Percentiles rank a stretch among this genome's conserved stretches.
These are phyloP conservation scores for Python bivittatus DNA, from an alignment of 2,113 vertebrate genomes.

Conservation along the genomic window DNA sequence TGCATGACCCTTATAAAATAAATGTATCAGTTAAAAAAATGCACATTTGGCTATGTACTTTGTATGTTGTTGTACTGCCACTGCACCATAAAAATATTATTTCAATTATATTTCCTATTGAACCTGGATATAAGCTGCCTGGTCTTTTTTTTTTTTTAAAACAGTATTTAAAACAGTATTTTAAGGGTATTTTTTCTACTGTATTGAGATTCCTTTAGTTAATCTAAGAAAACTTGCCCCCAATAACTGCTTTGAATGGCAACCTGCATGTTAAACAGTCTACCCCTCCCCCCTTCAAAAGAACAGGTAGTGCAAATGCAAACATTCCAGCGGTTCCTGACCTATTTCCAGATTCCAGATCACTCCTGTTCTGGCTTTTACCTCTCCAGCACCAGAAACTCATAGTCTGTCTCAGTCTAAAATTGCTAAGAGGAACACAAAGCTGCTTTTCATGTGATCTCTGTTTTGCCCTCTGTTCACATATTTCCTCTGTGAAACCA, in stretches of 20 bases:
- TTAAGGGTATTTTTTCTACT: constrained; percentile 21
- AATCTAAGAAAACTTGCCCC: constrained; percentile 46
- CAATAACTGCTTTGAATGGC: constrained; percentile 38
- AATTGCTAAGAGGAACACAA: constrained; percentile 39
- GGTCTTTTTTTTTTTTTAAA: background rate
- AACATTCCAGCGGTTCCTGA: constrained; percentile 43
- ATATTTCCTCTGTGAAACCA: constrained; percentile 11
- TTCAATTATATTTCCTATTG: background rate
- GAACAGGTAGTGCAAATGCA: constrained; percentile 61
- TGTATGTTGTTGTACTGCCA: background rate
- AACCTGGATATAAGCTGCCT: background rate
- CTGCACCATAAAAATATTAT: background rate
- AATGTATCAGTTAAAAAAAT: background rate
- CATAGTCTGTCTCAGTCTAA: background rate
- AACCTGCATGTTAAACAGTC: constrained; percentile 35
- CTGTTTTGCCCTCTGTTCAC: constrained; percentile 6
- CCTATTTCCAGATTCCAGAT: background rate
- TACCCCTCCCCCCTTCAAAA: constrained; percentile 58
- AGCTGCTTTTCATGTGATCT: constrained; percentile 40
- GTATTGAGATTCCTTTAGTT: constrained; percentile 35
- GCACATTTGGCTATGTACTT: background rate
- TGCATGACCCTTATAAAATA: background rate
- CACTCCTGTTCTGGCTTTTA: constrained; percentile 23
- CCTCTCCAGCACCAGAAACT: constrained; percentile 14
- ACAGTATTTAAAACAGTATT: too few relatives aligned